Percentiles rank a stretch among this genome's conserved stretches.
These are phyloP conservation scores for Chloroclystis v-ata DNA, from an alignment of 2,888 invertebrate genomes.

Conservation along the genomic window DNA sequence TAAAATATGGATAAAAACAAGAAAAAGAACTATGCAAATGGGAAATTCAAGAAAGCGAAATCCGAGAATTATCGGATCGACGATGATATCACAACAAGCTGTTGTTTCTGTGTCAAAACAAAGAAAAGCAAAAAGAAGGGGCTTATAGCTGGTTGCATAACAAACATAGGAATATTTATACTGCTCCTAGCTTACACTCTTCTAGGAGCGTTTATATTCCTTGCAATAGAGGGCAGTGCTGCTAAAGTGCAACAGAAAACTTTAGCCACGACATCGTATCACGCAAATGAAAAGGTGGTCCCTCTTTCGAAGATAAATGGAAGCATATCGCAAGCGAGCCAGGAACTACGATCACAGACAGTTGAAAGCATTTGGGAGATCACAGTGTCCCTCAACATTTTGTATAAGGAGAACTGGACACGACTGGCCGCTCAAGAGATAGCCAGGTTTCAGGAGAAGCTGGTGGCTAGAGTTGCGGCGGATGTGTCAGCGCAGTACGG, in stretches of 20 bases:
- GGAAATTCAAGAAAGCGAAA: constrained; percentile 68
- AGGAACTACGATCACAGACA: constrained; percentile 76
- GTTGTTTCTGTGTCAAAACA: constrained; percentile 72
- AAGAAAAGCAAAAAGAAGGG: constrained; percentile 71
- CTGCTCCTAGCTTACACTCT: constrained; percentile 87
- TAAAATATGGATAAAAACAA: constrained; percentile 68
- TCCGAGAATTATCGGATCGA: constrained; percentile 55
- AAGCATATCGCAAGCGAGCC: constrained; percentile 63
- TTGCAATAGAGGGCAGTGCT: constrained; percentile 87
- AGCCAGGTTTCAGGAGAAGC: constrained; percentile 87
- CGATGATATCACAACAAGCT: constrained; percentile 64
- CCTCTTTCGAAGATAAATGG: constrained; percentile 57
- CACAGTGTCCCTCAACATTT: constrained; percentile 89
- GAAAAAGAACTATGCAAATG: constrained; percentile 67
- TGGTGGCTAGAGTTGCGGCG: constrained; percentile 86
- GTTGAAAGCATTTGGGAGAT: constrained; percentile 96
- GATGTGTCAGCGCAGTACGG: constrained; percentile 81
- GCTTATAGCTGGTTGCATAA: constrained; percentile 82
- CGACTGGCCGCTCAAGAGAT: constrained; percentile 84
- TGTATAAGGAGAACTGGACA: constrained; percentile 94
- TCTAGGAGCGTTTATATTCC: constrained; percentile 87
- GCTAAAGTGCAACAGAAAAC: constrained; percentile 74
- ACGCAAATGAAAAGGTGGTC: constrained; percentile 59
- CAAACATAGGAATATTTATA: constrained; percentile 89
- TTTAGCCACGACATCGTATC: constrained; percentile 69